Conservation (phyloP, 1,140 invertebrate species). For the Thalassaphorura encarpata region DNA sequence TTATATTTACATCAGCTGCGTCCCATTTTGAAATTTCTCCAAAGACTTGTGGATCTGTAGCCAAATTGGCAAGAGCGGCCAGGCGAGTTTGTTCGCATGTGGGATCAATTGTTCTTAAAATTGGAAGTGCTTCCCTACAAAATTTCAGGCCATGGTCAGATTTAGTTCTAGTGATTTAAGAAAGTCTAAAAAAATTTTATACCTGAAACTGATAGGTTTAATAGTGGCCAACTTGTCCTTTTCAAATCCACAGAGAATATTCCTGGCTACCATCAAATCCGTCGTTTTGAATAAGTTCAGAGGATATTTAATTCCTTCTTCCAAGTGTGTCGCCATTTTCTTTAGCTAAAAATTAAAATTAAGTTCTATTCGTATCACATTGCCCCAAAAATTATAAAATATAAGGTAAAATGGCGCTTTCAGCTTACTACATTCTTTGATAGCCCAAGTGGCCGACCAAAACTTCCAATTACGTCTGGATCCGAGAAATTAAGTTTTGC, state of each 20-base stretch:
- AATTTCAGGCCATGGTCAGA: background rate
- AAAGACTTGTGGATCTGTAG: constrained; percentile 3
- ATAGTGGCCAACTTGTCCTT: background rate
- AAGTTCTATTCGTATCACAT: background rate
- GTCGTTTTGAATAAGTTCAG: constrained; percentile 8
- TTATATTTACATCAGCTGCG: constrained; percentile 19
- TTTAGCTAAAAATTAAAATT: constrained; percentile 18
- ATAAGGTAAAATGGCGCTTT: background rate
- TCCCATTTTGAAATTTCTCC: constrained; percentile 21
- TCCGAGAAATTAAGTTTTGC: constrained; percentile 17
- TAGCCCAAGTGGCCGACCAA: constrained; percentile 23
- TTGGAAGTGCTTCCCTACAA: constrained; percentile 23
- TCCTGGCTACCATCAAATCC: constrained; percentile 18
- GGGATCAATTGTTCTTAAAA: constrained; percentile 14
- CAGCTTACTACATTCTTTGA: constrained; percentile 28
- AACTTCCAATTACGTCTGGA: constrained; percentile 16
- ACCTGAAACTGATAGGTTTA: background rate
- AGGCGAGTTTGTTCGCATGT: constrained; percentile 21
- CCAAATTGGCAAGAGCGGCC: constrained; percentile 3
- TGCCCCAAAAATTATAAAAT: background rate
- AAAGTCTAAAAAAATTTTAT: background rate
- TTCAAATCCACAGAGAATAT: constrained; percentile 27
- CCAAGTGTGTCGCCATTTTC: constrained; percentile 22
- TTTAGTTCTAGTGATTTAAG: background rate
- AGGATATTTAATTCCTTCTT: constrained; percentile 6